These are phyloP conservation scores for Ditylenchus dipsaci DNA, from an alignment of 1,140 invertebrate genomes.

Conservation along the genomic window DNA sequence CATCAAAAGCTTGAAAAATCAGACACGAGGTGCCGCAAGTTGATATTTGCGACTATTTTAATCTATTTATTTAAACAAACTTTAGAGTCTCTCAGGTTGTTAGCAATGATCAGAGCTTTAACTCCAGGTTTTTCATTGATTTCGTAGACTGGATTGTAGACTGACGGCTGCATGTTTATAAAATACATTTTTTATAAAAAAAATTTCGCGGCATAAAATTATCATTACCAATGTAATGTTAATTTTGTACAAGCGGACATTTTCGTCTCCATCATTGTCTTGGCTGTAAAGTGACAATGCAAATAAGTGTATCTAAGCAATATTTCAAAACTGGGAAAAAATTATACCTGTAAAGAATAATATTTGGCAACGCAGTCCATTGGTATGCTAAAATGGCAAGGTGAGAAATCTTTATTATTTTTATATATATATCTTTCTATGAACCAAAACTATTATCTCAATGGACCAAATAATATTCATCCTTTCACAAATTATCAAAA, in stretches of 20 bases:
- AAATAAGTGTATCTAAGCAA: too few species aligned
- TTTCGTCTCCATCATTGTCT: conserved; percentile 45
- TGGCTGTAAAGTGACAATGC: conserved; percentile 39
- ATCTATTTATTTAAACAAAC: neutral
- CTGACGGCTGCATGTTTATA: conserved; percentile 38
- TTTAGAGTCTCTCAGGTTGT: conserved; percentile 33
- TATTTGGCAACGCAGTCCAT: conserved; percentile 45
- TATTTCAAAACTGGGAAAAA: too few species aligned
- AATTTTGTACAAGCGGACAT: conserved; percentile 38
- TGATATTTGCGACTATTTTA: too few species aligned
- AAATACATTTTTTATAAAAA: conserved; percentile 13
- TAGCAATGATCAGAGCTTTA: conserved; percentile 42
- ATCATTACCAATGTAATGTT: conserved; percentile 41
- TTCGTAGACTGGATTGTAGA: conserved; percentile 34
- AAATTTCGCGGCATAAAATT: too few species aligned
- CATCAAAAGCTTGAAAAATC: too few species aligned
- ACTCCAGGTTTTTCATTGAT: conserved; percentile 36
- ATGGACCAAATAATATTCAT: neutral
- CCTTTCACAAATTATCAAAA: too few species aligned
- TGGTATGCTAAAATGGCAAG: conserved; percentile 44
- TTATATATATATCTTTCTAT: too few species aligned
- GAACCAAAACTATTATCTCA: too few species aligned
- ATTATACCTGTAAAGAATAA: conserved; percentile 28
- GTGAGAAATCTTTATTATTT: too few species aligned
- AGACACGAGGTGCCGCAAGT: too few species aligned